Evolutionary conservation across 1,140 invertebrate genomes (phyloP).

Genomic region (Magallana ariakensis): DNA sequence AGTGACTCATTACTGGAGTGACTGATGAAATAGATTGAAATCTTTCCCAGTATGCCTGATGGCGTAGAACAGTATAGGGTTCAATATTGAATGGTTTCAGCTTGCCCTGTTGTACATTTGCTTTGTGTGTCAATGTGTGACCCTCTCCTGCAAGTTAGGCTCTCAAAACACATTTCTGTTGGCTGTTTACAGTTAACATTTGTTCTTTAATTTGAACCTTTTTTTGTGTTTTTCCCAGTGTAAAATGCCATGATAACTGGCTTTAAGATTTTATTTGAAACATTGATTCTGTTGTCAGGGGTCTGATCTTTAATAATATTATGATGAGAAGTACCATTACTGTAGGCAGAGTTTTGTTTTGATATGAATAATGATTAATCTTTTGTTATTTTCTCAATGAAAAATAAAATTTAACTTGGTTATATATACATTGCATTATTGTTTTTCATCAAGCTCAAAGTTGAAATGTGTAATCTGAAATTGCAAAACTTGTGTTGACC

Average conservation of each 20-base stretch:
- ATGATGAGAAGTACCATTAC: background rate
- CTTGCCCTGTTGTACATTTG: slow-evolving; percentile 11
- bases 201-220: background rate
- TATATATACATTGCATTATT: background rate
- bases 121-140: slow-evolving; percentile 14
- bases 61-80: too few relatives aligned
- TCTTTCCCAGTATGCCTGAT: too few relatives aligned
- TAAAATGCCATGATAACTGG: background rate
- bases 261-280: background rate
- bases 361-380: background rate
- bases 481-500: too few relatives aligned
- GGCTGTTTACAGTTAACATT: background rate
- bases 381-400: slow-evolving; percentile 36
- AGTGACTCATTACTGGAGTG: too few relatives aligned
- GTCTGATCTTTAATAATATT: background rate
- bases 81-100: background rate
- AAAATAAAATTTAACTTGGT: slow-evolving; percentile 36
- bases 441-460: background rate
- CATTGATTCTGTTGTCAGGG: background rate
- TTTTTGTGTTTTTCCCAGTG: background rate
- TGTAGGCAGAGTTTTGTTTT: background rate
- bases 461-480: too few relatives aligned
- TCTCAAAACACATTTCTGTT: background rate
- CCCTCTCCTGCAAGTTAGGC: background rate
- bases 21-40: too few relatives aligned